phyloP scores from a whole-genome alignment of 2,113 vertebrate genomes.

The Fulmarus glacialis region DNA sequence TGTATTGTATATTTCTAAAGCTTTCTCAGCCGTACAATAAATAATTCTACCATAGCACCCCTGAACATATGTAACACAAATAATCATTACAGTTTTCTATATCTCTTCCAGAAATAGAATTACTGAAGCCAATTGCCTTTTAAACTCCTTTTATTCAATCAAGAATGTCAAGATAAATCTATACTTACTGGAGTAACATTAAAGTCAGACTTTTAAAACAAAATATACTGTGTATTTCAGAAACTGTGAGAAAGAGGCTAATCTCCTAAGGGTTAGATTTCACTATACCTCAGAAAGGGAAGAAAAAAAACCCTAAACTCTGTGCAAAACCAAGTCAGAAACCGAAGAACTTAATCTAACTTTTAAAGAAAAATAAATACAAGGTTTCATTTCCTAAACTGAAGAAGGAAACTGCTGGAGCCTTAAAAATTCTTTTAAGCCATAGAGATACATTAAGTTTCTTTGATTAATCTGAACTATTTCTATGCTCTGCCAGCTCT shows the following conservation, averaged over 20 bases:
- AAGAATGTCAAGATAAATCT: constrained; percentile 43
- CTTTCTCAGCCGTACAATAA: background rate
- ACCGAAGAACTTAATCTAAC: background rate
- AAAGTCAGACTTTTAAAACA: constrained; percentile 11
- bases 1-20: background rate
- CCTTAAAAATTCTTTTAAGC: background rate
- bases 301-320: background rate
- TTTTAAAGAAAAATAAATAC: background rate
- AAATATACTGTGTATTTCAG: background rate
- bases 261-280: constrained; percentile 16
- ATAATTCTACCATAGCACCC: background rate
- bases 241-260: background rate
- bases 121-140: constrained; percentile 34
- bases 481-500: background rate
- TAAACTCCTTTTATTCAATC: constrained; percentile 11
- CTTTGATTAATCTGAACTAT: background rate
- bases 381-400: background rate
- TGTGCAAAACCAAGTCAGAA: constrained; percentile 10
- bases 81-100: constrained; percentile 7
- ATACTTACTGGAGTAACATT: background rate
- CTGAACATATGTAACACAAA: background rate
- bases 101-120: constrained; percentile 31
- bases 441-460: constrained; percentile 5
- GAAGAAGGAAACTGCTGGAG: background rate
- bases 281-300: background rate